Conservation (phyloP, 1,140 invertebrate genomes). For the Bemisia tabaci region DNA sequence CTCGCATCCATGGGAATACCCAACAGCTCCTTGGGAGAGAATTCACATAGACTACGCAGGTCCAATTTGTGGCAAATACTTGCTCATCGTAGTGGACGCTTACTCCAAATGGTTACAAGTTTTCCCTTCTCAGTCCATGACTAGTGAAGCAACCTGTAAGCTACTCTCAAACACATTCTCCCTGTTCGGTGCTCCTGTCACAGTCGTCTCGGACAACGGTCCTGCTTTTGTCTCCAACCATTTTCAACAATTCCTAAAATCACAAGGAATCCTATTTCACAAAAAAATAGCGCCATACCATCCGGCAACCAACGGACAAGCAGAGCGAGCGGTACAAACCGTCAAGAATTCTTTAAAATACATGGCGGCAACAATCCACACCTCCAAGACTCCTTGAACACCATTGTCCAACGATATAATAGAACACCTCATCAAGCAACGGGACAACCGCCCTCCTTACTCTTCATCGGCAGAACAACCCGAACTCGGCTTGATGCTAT, state of each 20-base stretch:
- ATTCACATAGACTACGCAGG: conserved; percentile 28
- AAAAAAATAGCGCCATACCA: conserved; percentile 22
- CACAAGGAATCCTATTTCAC: too few relatives aligned
- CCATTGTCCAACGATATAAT: not conserved
- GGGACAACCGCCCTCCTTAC: not conserved
- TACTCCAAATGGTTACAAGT: conserved; percentile 29
- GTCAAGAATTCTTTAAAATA: conserved; percentile 24
- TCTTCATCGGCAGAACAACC: not conserved
- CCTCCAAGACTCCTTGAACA: not conserved
- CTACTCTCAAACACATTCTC: too few relatives aligned
- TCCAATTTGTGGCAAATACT: conserved; percentile 24
- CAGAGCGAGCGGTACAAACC: conserved; percentile 26
- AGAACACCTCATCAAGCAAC: not conserved
- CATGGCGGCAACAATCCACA: conserved; percentile 1
- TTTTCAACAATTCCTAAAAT: too few relatives aligned
- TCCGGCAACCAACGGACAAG: conserved; percentile 24
- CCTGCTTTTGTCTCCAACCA: too few relatives aligned
- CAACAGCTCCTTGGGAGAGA: conserved; percentile 23
- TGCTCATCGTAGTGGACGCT: conserved; percentile 32
- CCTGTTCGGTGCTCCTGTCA: too few relatives aligned
- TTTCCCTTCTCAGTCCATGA: too few relatives aligned
- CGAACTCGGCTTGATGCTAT: not conserved
- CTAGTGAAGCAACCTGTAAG: too few relatives aligned
- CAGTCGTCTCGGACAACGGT: too few relatives aligned
- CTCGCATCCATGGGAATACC: conserved; percentile 24